Conservation (phyloP, 2,797 vertebrate genomes). For the Coranthus polyacanthus region DNA sequence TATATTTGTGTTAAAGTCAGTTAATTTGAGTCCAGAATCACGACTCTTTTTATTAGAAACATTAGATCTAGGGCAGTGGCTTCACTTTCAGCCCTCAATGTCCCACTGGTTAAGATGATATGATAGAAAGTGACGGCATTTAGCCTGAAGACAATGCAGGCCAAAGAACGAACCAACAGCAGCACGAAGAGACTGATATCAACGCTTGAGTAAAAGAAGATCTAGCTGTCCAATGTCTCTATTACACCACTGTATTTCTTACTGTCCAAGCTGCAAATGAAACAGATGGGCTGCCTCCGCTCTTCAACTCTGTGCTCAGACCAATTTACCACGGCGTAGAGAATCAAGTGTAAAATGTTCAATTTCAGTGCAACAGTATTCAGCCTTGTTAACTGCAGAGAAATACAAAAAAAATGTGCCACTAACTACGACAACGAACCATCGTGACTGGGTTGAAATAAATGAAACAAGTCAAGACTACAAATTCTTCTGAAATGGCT, state of each 20-base stretch:
- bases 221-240: constrained; percentile 20
- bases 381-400: constrained; percentile 16
- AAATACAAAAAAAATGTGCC: not conserved
- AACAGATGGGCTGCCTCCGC: constrained; percentile 44
- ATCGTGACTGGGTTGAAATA: not conserved
- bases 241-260: not conserved
- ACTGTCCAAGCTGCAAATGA: not conserved
- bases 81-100: constrained; percentile 24
- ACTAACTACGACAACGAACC: not conserved
- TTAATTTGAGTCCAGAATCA: not conserved
- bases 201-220: constrained; percentile 8
- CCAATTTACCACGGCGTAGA: constrained; percentile 19
- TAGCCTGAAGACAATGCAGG: constrained; percentile 38
- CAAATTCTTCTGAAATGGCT: constrained; percentile 8
- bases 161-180: constrained; percentile 47
- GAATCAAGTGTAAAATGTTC: constrained; percentile 28
- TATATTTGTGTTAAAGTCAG: not conserved
- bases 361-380: constrained; percentile 37
- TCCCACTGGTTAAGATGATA: constrained; percentile 52
- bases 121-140: constrained; percentile 55
- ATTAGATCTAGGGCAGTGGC: constrained; percentile 28
- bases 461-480: not conserved
- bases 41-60: constrained; percentile 18
- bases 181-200: constrained; percentile 29
- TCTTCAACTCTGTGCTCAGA: constrained; percentile 17